These are phyloP conservation scores for Microtus pennsylvanicus DNA, from an alignment of 2,113 vertebrate species.

Conservation along the genomic window DNA sequence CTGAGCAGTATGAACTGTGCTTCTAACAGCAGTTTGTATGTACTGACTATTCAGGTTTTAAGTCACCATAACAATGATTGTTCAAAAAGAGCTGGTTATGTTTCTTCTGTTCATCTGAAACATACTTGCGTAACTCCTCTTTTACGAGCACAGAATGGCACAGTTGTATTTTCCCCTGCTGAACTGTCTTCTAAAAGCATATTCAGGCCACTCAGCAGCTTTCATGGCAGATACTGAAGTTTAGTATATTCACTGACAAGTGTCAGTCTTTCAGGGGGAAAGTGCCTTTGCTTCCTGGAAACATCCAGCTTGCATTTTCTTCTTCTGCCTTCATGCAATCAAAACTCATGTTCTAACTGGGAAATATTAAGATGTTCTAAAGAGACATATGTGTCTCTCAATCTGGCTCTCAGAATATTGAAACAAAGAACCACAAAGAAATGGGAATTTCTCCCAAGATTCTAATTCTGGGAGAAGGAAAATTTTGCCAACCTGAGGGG, in stretches of 20 bases:
- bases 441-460: neutral
- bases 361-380: neutral
- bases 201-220: rapidly evolving
- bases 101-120: neutral
- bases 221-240: neutral
- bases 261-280: neutral
- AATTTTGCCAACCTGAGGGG: neutral
- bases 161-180: neutral
- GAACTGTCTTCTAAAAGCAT: neutral
- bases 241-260: neutral
- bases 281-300: neutral
- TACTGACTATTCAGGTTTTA: neutral
- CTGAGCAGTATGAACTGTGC: neutral
- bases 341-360: neutral
- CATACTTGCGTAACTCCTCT: neutral
- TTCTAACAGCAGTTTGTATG: neutral
- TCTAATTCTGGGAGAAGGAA: neutral
- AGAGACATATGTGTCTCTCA: neutral
- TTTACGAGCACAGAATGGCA: neutral
- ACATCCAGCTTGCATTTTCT: neutral
- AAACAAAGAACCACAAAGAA: neutral
- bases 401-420: neutral
- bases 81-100: neutral
- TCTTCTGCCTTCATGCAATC: neutral
- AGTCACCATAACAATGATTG: neutral